A percentile compares a stretch with the other conserved stretches of the same genome.
Conservation (phyloP, 2,888 invertebrate species). For the Minunthozetes semirufus region DNA sequence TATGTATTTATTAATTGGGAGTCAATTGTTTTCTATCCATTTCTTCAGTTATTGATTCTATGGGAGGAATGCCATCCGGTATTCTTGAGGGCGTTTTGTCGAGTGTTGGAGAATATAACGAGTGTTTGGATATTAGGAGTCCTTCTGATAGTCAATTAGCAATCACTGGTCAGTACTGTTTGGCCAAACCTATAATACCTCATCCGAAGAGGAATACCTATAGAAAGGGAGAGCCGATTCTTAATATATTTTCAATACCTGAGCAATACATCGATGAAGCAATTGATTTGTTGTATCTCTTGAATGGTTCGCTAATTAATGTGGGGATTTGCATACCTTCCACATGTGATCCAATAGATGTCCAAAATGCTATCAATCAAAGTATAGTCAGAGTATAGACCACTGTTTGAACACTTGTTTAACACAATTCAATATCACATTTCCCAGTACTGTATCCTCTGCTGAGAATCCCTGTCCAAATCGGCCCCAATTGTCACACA, state of each 20-base stretch:
- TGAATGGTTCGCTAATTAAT: constrained; percentile 30
- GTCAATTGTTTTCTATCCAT: not conserved
- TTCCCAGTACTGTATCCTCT: constrained; percentile 27
- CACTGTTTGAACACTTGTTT: not conserved
- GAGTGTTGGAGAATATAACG: constrained; percentile 39
- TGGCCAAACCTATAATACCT: constrained; percentile 27
- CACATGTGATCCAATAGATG: constrained; percentile 18
- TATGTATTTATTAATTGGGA: constrained; percentile 3
- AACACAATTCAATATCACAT: not conserved
- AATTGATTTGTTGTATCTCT: constrained; percentile 16
- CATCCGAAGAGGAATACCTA: constrained; percentile 9
- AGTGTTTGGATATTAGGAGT: constrained; percentile 39
- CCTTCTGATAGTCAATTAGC: not conserved
- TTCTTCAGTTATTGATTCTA: constrained; percentile 39
- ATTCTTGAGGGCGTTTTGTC: constrained; percentile 38
- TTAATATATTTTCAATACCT: constrained; percentile 9
- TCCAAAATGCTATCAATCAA: constrained; percentile 27
- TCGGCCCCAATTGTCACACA: constrained; percentile 22
- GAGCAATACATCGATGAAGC: constrained; percentile 21
- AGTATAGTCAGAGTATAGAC: not conserved
- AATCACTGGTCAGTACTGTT: constrained; percentile 34
- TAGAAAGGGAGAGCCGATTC: not conserved
- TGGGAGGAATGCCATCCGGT: constrained; percentile 39
- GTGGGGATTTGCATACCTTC: constrained; percentile 33
- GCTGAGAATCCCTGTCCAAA: constrained; percentile 14